Evolutionary conservation across 2,113 vertebrate species (phyloP).

Genomic region (Campylomormyrus tamandua): DNA sequence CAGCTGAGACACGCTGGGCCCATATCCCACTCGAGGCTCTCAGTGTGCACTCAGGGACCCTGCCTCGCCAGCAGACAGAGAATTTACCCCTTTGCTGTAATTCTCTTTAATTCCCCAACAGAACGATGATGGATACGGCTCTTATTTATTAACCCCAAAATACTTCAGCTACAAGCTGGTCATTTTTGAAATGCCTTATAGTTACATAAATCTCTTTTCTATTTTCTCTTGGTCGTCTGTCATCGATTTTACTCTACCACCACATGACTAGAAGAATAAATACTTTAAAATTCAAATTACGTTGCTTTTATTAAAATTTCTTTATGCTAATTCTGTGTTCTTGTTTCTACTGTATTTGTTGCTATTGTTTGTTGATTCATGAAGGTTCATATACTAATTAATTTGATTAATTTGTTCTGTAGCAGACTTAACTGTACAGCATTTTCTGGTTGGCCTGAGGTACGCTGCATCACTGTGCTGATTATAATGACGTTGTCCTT

Average conservation of each 20-base stretch:
- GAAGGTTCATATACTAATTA: neutral
- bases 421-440: neutral
- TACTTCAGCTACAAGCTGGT: neutral
- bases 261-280: neutral
- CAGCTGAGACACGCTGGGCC: neutral
- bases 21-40: neutral
- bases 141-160: neutral
- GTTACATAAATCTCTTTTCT: neutral
- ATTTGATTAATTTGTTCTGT: neutral
- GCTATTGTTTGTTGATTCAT: neutral
- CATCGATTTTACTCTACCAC: neutral
- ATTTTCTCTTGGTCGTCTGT: neutral
- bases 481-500: neutral
- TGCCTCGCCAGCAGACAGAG: neutral
- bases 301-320: neutral
- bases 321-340: neutral
- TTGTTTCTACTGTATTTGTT: neutral
- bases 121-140: neutral
- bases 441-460: neutral
- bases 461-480: neutral
- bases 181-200: neutral
- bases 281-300: neutral
- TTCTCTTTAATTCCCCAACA: neutral
- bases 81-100: neutral
- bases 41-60: neutral